Conservation (phyloP, 2,888 invertebrate genomes). For the Hydroisotoma schaefferi region DNA sequence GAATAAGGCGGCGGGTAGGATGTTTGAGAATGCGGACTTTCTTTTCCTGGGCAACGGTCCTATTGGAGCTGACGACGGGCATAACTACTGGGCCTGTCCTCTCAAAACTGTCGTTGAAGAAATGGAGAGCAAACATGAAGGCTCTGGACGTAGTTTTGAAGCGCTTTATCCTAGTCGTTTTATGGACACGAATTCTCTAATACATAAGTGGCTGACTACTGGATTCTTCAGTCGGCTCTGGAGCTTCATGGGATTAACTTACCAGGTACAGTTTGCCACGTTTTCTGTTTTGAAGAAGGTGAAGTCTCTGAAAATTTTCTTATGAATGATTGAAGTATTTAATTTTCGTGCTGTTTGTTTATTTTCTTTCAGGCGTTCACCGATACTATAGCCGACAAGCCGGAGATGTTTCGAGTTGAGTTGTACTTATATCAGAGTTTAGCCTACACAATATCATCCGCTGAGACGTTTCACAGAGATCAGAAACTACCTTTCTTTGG, state of each 20-base stretch:
- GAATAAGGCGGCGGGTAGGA: conserved; percentile 5
- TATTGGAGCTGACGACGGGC: too few relatives aligned
- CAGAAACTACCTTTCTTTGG: conserved; percentile 46
- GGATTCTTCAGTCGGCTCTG: conserved; percentile 49
- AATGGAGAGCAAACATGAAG: neutral
- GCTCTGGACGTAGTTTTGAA: conserved; percentile 5
- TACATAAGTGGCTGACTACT: neutral
- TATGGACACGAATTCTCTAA: neutral
- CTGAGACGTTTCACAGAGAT: conserved; percentile 63
- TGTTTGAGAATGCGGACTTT: too few relatives aligned
- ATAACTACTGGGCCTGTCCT: too few relatives aligned
- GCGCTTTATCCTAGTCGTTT: neutral
- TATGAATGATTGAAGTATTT: neutral
- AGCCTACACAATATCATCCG: conserved; percentile 72
- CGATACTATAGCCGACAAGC: too few relatives aligned
- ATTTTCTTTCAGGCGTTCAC: neutral
- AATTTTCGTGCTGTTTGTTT: neutral
- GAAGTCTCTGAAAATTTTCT: neutral
- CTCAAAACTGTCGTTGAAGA: conserved; percentile 12
- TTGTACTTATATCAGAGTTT: conserved; percentile 57
- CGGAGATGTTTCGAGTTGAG: conserved; percentile 54
- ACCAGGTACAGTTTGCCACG: conserved; percentile 14
- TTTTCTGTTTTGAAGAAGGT: too few relatives aligned
- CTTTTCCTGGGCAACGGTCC: too few relatives aligned
- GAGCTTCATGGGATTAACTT: conserved; percentile 29